These are phyloP conservation scores for Ascidia mentula DNA, from an alignment of 23 tunicate genomes.

Conservation along the genomic window DNA sequence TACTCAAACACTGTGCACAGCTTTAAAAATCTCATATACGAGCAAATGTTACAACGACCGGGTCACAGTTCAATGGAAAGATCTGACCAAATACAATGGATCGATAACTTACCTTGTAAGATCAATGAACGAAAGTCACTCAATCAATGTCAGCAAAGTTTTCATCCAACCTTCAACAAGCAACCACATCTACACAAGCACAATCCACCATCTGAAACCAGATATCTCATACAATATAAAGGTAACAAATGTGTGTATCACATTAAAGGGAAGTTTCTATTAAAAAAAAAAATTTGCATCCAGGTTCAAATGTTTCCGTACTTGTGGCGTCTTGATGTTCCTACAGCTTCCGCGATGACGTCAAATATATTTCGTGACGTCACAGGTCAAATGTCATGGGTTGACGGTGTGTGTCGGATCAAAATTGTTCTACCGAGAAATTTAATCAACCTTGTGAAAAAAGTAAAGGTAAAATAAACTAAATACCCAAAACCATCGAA, in stretches of 20 bases:
- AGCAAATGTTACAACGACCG: constrained; percentile 1
- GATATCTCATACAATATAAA: background rate
- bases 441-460: background rate
- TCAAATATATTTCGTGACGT: background rate
- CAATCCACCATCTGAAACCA: background rate
- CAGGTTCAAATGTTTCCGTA: background rate
- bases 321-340: background rate
- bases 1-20: too few relatives aligned
- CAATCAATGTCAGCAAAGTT: background rate
- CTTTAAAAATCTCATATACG: background rate
- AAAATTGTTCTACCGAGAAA: background rate
- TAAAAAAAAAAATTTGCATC: background rate
- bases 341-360: background rate
- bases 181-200: constrained; percentile 10
- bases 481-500: background rate
- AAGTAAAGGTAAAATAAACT: background rate
- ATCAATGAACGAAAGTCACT: background rate
- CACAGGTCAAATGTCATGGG: background rate
- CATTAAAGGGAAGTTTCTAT: background rate
- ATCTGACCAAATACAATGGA: background rate
- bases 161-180: background rate
- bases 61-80: background rate
- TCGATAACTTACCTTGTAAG: background rate
- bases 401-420: background rate
- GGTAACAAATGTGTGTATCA: background rate